Percentiles rank a stretch among this genome's conserved stretches.
These are phyloP conservation scores for Epinotia demarniana DNA, from an alignment of 2,888 invertebrate genomes.

Conservation along the genomic window DNA sequence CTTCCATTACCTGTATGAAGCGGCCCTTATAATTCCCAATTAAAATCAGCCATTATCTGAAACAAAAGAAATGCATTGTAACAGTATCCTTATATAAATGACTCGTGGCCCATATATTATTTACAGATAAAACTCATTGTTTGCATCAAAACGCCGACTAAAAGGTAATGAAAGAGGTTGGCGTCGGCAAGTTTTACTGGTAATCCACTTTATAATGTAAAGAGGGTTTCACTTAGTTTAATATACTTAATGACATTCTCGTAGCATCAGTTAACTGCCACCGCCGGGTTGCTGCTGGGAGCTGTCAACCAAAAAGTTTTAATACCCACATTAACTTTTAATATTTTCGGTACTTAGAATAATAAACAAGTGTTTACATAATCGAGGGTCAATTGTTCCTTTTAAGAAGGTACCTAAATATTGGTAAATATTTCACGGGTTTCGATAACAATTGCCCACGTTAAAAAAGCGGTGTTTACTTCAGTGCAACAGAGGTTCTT, in stretches of 20 bases:
- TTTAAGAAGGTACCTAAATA: background rate
- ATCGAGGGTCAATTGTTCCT: background rate
- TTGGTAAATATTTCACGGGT: no score
- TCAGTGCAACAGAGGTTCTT: no score
- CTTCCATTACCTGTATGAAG: conserved; percentile 17
- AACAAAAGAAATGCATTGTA: conserved; percentile 34
- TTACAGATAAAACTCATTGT: conserved; percentile 12
- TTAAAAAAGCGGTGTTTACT: no score
- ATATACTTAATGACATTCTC: conserved; percentile 42
- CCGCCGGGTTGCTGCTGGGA: conserved; percentile 25
- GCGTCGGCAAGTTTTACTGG: conserved; percentile 60
- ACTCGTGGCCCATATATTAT: background rate
- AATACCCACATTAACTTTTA: background rate
- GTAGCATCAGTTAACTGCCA: conserved; percentile 49
- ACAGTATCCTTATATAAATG: no score
- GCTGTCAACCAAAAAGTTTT: conserved; percentile 22
- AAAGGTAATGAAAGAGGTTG: conserved; percentile 62
- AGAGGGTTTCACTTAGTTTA: conserved; percentile 63
- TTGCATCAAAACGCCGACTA: conserved; percentile 53
- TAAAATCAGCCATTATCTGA: conserved; percentile 40
- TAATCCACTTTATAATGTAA: conserved; percentile 68
- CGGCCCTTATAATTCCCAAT: conserved; percentile 19
- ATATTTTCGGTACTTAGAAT: background rate
- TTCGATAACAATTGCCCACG: no score
- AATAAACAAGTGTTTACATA: background rate